These are phyloP conservation scores for Agelaius tricolor DNA, from an alignment of 2,113 vertebrate species.

Conservation along the genomic window DNA sequence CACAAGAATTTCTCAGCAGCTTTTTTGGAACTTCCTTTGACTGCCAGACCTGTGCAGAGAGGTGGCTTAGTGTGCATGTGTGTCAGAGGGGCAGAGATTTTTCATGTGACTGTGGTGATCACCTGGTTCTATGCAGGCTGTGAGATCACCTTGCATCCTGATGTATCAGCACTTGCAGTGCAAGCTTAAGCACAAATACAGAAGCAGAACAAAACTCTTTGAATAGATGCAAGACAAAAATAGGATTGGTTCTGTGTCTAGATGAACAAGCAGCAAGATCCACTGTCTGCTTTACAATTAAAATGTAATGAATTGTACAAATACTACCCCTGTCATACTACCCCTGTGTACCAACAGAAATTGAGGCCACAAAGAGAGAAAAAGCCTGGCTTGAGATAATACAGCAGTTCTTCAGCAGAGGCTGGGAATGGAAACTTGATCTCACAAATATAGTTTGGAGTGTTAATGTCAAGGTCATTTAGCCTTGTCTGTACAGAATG, in stretches of 20 bases:
- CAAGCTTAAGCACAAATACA: background rate
- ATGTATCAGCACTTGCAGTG: background rate
- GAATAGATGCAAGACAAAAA: background rate
- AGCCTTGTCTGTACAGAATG: background rate
- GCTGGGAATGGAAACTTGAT: background rate
- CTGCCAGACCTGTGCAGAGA: background rate
- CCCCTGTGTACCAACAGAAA: background rate
- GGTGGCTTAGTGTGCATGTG: background rate
- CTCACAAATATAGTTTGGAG: background rate
- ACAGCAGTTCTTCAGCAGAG: background rate
- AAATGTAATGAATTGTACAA: background rate
- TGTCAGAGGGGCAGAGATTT: background rate
- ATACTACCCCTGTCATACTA: background rate
- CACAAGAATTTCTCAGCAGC: background rate
- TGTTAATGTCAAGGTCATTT: constrained; percentile 5
- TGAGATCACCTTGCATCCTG: background rate
- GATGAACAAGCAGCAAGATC: background rate
- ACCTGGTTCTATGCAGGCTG: background rate
- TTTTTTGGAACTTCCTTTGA: background rate
- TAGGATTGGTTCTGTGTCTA: background rate
- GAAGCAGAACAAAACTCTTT: background rate
- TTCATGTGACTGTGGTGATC: background rate
- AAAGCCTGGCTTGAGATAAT: background rate
- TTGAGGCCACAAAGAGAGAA: background rate
- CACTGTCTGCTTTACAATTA: background rate